Conservation (phyloP, 2,888 invertebrate genomes). For the Cecidostiba fungosa region DNA sequence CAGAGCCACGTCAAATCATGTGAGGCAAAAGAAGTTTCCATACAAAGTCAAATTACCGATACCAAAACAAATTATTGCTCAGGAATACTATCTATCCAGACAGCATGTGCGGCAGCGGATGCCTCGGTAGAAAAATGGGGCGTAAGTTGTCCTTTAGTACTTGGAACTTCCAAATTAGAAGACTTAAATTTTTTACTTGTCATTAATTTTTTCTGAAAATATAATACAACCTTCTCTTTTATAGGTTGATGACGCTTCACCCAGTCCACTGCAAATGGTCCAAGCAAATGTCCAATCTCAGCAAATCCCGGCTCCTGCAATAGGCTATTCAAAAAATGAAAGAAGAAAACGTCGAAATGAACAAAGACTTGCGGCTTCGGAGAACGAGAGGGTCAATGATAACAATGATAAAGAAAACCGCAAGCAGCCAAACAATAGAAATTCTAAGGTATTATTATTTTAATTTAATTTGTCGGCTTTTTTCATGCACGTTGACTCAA, state of each 20-base stretch:
- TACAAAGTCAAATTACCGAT: neutral
- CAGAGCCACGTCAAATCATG: constrained; percentile 32
- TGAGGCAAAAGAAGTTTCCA: too few species aligned
- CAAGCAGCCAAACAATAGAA: neutral
- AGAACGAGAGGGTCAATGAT: too few species aligned
- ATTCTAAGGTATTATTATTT: neutral
- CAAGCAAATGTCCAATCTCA: neutral
- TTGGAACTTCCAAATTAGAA: neutral
- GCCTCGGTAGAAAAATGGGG: neutral
- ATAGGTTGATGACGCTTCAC: neutral
- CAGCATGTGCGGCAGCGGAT: neutral
- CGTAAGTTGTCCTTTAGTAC: neutral
- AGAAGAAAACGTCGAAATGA: neutral
- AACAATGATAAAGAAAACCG: neutral
- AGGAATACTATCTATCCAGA: neutral
- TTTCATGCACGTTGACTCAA: too few species aligned
- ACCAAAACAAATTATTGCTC: neutral
- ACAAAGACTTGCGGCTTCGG: neutral
- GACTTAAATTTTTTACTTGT: too few species aligned
- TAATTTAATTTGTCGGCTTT: neutral
- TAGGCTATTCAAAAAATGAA: neutral
- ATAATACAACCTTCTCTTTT: neutral
- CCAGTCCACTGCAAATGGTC: neutral
- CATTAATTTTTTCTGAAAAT: neutral
- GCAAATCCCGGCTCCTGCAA: neutral